Evolutionary conservation across 2,797 vertebrate genomes (phyloP).

Genomic region (Holocentrus rufus): DNA sequence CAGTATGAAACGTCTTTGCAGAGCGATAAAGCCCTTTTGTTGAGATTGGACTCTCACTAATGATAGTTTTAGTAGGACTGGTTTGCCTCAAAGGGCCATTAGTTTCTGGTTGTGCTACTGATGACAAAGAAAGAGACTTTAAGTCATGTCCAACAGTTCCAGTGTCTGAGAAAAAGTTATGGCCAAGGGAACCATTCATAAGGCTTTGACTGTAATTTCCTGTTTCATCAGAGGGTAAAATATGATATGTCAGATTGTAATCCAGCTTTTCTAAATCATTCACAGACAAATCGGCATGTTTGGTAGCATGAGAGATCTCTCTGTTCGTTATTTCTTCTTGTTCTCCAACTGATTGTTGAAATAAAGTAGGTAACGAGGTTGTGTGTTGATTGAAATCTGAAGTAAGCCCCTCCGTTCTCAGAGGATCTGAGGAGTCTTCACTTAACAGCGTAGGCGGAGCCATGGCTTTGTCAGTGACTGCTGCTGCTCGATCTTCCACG

Average conservation of each 20-base stretch:
- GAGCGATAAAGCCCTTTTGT: slow-evolving; percentile 22
- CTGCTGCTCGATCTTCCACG: slow-evolving; percentile 47
- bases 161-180: slow-evolving; percentile 28
- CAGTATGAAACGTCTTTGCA: slow-evolving; percentile 37
- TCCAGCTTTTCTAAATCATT: slow-evolving; percentile 4
- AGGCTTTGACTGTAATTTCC: slow-evolving; percentile 28
- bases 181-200: slow-evolving; percentile 37
- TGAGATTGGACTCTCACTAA: slow-evolving; percentile 17
- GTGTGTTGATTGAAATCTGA: slow-evolving; percentile 46
- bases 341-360: slow-evolving; percentile 22
- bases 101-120: slow-evolving; percentile 22
- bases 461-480: slow-evolving; percentile 49
- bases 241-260: slow-evolving; percentile 20
- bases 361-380: slow-evolving; percentile 41
- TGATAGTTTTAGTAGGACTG: slow-evolving; percentile 16
- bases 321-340: slow-evolving; percentile 24
- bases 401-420: slow-evolving; percentile 16
- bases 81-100: slow-evolving; percentile 19
- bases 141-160: slow-evolving; percentile 19
- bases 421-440: slow-evolving; percentile 23
- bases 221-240: slow-evolving; percentile 22
- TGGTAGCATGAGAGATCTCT: slow-evolving; percentile 5
- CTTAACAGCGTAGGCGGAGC: slow-evolving; percentile 32
- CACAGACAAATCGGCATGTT: slow-evolving; percentile 17
- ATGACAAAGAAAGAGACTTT: slow-evolving; percentile 21